These are phyloP conservation scores for Etheostoma cragini DNA, from an alignment of 2,113 vertebrate genomes.

Conservation along the genomic window DNA sequence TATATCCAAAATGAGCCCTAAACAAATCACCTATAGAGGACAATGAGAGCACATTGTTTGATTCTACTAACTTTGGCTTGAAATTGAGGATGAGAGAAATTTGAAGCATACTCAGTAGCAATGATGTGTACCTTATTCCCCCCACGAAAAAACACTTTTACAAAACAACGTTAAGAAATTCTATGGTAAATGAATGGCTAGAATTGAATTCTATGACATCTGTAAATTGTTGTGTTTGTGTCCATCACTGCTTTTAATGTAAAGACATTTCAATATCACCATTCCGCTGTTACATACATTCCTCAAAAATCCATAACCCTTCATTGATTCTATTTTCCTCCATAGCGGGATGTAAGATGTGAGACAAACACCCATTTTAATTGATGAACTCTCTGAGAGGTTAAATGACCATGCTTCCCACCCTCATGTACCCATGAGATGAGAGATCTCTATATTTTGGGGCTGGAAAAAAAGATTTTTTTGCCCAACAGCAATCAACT, in stretches of 20 bases:
- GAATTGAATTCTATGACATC: not conserved
- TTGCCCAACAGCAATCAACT: no score
- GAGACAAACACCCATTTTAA: not conserved
- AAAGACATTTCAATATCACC: not conserved
- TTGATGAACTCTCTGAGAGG: not conserved
- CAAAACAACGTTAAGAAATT: not conserved
- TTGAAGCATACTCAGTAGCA: not conserved
- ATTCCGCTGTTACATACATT: not conserved
- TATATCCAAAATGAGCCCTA: slow-evolving; percentile 50
- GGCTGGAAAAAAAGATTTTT: no score
- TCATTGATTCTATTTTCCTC: not conserved
- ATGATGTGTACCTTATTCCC: not conserved
- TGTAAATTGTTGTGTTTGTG: not conserved
- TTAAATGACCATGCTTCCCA: not conserved
- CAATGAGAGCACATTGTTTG: slow-evolving; percentile 17
- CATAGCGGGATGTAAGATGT: not conserved
- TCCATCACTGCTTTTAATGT: not conserved
- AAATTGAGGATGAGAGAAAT: not conserved
- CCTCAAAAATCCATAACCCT: not conserved
- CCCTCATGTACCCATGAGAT: no score
- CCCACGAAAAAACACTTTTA: not conserved
- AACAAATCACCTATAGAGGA: slow-evolving; percentile 55
- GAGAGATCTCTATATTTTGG: no score
- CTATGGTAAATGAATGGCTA: not conserved
- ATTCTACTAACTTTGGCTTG: slow-evolving; percentile 20